Evolutionary conservation across 1,140 invertebrate species (phyloP).

Genomic region (Eufriesea mexicana): DNA sequence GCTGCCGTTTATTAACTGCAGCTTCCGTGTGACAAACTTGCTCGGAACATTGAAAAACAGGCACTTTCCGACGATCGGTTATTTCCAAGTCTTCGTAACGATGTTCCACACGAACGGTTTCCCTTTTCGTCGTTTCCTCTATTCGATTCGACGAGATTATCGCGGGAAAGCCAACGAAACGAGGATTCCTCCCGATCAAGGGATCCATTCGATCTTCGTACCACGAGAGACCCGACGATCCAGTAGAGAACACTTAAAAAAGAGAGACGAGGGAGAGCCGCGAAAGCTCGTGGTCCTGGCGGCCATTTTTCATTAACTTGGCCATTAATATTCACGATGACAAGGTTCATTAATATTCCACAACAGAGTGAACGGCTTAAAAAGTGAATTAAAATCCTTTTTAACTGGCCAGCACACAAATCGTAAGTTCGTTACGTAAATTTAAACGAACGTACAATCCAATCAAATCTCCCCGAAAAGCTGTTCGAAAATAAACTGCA

Average conservation of each 20-base stretch:
- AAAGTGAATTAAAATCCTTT: background rate
- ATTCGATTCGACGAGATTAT: too few relatives aligned
- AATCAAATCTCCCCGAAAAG: background rate
- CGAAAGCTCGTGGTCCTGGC: background rate
- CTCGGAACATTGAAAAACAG: background rate
- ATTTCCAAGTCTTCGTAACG: background rate
- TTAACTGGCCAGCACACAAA: background rate
- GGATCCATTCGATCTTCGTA: too few relatives aligned
- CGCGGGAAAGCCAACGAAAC: too few relatives aligned
- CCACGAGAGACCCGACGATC: background rate
- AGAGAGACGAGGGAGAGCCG: background rate
- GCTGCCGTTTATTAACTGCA: background rate
- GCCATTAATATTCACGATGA: slow-evolving; percentile 40
- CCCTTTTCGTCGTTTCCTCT: too few relatives aligned
- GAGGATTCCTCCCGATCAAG: too few relatives aligned
- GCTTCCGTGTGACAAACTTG: too few relatives aligned
- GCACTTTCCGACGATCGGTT: background rate
- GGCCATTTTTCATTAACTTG: slow-evolving; percentile 15
- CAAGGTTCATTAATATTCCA: slow-evolving; percentile 39
- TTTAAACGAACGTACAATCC: background rate
- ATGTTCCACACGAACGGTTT: too few relatives aligned
- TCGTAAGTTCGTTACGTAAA: background rate
- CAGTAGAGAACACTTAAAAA: background rate
- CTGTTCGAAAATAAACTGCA: background rate
- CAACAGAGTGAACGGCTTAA: background rate